Conservation (phyloP, 92 coral and sea anemone species). For the Phenganax subtilis region DNA sequence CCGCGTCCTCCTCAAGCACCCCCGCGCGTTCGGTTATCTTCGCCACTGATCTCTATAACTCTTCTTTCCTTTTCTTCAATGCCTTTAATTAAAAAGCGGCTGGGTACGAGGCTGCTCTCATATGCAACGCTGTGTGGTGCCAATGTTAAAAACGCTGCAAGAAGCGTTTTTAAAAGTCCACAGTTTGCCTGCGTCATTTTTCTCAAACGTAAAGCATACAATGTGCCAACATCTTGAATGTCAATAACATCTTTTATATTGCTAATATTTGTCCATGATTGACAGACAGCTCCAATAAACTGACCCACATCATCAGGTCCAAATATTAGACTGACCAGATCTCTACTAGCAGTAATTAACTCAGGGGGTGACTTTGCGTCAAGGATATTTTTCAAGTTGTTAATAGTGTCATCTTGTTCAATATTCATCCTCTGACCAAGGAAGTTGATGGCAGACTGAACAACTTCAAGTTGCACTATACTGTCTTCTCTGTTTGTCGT, state of each 20-base stretch:
- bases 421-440: not conserved
- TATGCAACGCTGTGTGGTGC: constrained; percentile 6
- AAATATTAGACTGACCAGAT: not conserved
- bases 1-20: too few relatives aligned
- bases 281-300: constrained; percentile 1
- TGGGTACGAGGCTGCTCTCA: too few relatives aligned
- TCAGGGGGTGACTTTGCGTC: not conserved
- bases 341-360: not conserved
- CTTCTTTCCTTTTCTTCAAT: too few relatives aligned
- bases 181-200: constrained; percentile 17
- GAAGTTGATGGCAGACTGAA: not conserved
- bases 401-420: constrained; percentile 4
- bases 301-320: not conserved
- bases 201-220: constrained; percentile 10
- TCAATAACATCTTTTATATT: not conserved
- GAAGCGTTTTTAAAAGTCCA: not conserved
- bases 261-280: not conserved
- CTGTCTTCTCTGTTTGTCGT: constrained; percentile 11
- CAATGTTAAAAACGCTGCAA: not conserved
- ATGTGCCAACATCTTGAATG: constrained; percentile 16
- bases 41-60: too few relatives aligned
- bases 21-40: too few relatives aligned
- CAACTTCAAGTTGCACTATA: constrained; percentile 6
- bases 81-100: too few relatives aligned
- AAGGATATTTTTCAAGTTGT: not conserved